Percentiles rank a stretch among this genome's conserved stretches.
These are phyloP conservation scores for Origma solitaria DNA, from an alignment of 2,113 vertebrate genomes.

Conservation along the genomic window DNA sequence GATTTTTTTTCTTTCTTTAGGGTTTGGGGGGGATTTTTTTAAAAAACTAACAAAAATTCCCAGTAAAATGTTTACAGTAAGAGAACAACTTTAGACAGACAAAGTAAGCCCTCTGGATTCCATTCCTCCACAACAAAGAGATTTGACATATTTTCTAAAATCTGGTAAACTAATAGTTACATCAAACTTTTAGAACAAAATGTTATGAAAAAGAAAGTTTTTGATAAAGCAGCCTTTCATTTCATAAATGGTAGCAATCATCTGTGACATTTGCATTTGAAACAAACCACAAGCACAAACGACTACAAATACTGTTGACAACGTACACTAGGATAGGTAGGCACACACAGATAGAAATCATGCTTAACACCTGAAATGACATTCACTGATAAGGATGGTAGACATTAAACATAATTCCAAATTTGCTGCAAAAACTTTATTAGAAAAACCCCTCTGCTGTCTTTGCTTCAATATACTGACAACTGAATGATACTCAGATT, in stretches of 20 bases:
- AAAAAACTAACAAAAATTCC: background rate
- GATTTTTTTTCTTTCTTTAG: background rate
- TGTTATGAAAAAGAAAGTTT: background rate
- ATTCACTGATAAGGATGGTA: background rate
- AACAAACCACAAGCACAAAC: background rate
- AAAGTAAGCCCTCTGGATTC: background rate
- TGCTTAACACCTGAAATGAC: background rate
- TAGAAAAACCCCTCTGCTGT: background rate
- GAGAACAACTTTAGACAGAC: background rate
- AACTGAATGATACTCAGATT: background rate
- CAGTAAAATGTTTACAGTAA: background rate
- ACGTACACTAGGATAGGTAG: background rate
- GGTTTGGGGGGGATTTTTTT: fast-evolving
- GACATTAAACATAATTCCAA: background rate
- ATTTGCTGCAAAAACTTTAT: background rate
- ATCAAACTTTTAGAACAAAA: background rate
- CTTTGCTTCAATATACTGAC: background rate
- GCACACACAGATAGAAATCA: background rate
- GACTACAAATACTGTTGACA: background rate
- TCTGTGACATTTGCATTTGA: background rate
- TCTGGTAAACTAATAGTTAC: background rate
- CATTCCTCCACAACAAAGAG: background rate
- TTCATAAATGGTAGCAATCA: background rate
- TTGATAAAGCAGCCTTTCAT: background rate
- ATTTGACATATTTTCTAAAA: background rate